phyloP scores from a whole-genome alignment of 2,797 vertebrate species.

The Phataginus tricuspis region DNA sequence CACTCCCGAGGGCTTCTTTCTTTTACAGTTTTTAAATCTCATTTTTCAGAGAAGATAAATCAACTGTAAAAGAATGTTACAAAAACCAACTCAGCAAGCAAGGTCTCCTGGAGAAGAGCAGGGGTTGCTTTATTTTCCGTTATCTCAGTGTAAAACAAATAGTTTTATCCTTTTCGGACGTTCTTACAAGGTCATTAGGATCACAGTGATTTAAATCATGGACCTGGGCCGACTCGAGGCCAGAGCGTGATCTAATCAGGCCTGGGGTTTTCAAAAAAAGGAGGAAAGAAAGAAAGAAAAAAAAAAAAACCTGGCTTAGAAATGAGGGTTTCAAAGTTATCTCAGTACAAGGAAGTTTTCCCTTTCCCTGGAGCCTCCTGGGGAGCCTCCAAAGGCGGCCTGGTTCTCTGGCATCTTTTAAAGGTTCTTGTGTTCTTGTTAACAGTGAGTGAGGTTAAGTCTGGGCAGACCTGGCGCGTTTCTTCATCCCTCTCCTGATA shows the following conservation, averaged over 20 bases:
- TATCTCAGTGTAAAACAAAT: constrained; percentile 77
- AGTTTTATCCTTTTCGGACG: constrained; percentile 80
- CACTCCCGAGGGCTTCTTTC: constrained; percentile 14
- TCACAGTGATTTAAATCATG: constrained; percentile 80
- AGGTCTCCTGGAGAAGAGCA: constrained; percentile 66
- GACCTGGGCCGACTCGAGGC: constrained; percentile 76
- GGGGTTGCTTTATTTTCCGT: constrained; percentile 67
- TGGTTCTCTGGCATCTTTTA: constrained; percentile 51
- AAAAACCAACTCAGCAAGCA: constrained; percentile 71
- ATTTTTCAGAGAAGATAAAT: constrained; percentile 68
- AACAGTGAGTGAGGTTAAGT: constrained; percentile 70
- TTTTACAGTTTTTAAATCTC: constrained; percentile 65
- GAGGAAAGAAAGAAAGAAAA: neutral
- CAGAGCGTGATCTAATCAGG: constrained; percentile 83
- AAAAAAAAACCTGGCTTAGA: constrained; percentile 74
- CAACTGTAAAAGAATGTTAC: constrained; percentile 71
- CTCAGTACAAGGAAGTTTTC: constrained; percentile 69
- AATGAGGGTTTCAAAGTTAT: constrained; percentile 78
- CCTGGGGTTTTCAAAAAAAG: constrained; percentile 77
- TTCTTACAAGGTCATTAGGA: constrained; percentile 80
- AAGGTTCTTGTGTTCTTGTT: constrained; percentile 74
- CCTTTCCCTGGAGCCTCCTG: constrained; percentile 77
- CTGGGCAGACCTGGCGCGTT: constrained; percentile 41
- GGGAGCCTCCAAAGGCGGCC: constrained; percentile 56
- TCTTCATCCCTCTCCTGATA: neutral